Percentiles rank a stretch among this genome's conserved stretches.
Conservation (phyloP, 1,140 invertebrate species). For the Homalodisca vitripennis region DNA sequence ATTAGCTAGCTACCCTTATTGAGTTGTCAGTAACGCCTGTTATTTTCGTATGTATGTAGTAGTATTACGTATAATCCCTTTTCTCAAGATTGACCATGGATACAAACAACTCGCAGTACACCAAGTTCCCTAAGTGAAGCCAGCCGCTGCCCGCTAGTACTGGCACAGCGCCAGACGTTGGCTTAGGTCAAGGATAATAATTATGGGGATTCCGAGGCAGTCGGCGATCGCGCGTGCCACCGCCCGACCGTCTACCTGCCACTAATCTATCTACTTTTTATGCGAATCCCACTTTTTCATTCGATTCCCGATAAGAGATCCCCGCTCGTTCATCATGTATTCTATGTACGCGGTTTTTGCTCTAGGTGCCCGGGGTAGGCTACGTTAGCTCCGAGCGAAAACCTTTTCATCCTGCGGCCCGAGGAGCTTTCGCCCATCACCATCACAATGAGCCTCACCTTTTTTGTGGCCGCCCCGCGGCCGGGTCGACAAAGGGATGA, state of each 20-base stretch:
- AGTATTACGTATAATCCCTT: no score
- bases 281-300: not conserved
- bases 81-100: no score
- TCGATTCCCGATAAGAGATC: not conserved
- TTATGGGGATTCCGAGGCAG: no score
- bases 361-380: not conserved
- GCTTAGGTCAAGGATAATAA: no score
- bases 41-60: no score
- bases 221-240: not conserved
- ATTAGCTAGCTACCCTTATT: no score
- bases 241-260: not conserved
- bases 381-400: not conserved
- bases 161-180: no score
- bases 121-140: no score
- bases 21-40: no score
- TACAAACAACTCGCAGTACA: no score
- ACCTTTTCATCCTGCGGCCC: conserved; percentile 11
- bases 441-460: conserved; percentile 6
- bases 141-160: no score
- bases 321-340: not conserved
- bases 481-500: conserved; percentile 1
- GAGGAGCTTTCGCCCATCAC: conserved; percentile 10
- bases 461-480: conserved; percentile 12
- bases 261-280: no score
- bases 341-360: not conserved